phyloP scores from a whole-genome alignment of 2,113 vertebrate genomes.

The Ahaetulla prasina region DNA sequence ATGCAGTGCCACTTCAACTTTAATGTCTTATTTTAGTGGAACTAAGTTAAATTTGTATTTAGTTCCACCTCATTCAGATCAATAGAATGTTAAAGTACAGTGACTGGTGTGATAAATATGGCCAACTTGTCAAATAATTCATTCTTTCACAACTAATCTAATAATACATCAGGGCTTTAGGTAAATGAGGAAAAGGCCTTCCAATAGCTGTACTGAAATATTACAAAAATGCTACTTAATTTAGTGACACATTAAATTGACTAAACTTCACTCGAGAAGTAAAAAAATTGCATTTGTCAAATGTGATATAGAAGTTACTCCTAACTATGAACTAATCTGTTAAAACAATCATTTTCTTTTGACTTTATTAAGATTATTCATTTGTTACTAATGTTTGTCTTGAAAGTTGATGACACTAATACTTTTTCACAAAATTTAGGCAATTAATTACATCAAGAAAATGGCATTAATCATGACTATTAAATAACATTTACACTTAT shows the following conservation, averaged over 20 bases:
- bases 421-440: constrained; percentile 12
- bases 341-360: constrained; percentile 27
- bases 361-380: constrained; percentile 15
- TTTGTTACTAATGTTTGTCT: constrained; percentile 23
- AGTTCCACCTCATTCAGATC: neutral
- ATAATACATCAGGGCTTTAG: neutral
- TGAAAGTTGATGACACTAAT: constrained; percentile 15
- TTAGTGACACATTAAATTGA: constrained; percentile 22
- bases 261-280: constrained; percentile 2
- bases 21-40: neutral
- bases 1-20: neutral
- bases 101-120: neutral
- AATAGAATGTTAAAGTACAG: neutral
- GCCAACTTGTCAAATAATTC: neutral
- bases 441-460: neutral
- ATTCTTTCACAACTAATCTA: neutral
- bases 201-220: constrained; percentile 6
- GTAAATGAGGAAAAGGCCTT: neutral
- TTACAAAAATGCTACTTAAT: constrained; percentile 17
- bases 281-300: constrained; percentile 22
- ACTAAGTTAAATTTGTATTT: neutral
- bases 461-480: neutral
- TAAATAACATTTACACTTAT: neutral
- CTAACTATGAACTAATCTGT: constrained; percentile 12
- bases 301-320: neutral